Evolutionary conservation across 2,888 invertebrate species (phyloP).

Genomic region (Gastracanthus pulcherrimus): DNA sequence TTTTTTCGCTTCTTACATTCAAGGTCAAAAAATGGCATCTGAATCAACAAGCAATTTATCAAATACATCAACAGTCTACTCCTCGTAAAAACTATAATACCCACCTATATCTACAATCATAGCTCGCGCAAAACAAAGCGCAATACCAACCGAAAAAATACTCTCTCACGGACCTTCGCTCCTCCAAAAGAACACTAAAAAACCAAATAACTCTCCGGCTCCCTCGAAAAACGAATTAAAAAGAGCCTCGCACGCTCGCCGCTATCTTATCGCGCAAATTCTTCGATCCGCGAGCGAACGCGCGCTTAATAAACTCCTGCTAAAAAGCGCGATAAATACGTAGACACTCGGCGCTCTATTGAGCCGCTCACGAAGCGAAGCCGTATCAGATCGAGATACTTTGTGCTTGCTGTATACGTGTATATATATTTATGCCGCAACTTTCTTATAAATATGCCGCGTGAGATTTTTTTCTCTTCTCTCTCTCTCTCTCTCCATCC

Average conservation of each 20-base stretch:
- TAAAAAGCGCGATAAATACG: neutral
- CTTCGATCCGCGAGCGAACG: neutral
- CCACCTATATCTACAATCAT: neutral
- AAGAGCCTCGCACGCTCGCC: no score
- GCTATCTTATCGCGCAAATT: slow-evolving; percentile 36
- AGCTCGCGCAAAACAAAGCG: neutral
- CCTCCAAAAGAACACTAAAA: neutral
- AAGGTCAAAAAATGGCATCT: neutral
- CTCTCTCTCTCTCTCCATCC: no score
- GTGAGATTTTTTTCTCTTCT: slow-evolving; percentile 7
- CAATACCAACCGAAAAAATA: neutral
- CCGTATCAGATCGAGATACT: slow-evolving; percentile 5
- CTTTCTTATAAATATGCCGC: slow-evolving; percentile 33
- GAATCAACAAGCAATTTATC: neutral
- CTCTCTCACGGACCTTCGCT: neutral
- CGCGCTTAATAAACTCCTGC: slow-evolving; percentile 18
- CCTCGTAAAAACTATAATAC: neutral
- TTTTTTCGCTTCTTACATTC: neutral
- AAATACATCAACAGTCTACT: neutral
- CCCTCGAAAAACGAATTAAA: neutral
- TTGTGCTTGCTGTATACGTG: neutral
- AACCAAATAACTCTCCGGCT: neutral
- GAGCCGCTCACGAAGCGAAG: neutral
- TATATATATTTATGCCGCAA: neutral
- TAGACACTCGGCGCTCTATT: neutral